A percentile compares a stretch with the other conserved stretches of the same genome.
These are phyloP conservation scores for Phaonia tiefii DNA, from an alignment of 2,888 invertebrate genomes.

Conservation along the genomic window DNA sequence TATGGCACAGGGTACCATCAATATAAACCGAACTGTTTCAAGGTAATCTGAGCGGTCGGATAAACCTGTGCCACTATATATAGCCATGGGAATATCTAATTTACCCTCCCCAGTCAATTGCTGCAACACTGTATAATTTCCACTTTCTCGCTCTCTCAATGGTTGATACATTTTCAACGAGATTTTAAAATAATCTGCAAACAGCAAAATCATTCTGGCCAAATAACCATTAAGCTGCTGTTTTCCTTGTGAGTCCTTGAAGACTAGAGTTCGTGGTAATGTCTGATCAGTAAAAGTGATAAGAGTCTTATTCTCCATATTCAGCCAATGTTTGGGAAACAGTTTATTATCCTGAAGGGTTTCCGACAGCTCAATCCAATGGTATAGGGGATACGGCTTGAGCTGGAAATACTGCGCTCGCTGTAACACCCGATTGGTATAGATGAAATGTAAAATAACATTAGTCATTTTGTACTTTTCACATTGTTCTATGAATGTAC, in stretches of 20 bases:
- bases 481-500: too few relatives aligned
- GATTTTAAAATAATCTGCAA: constrained; percentile 70
- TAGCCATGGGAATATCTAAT: constrained; percentile 53
- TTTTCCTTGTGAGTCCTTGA: constrained; percentile 51
- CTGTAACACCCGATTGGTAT: too few relatives aligned
- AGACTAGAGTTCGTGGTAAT: constrained; percentile 68
- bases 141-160: neutral
- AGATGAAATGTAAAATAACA: constrained; percentile 21
- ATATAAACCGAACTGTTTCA: constrained; percentile 20
- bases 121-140: neutral
- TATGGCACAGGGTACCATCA: constrained; percentile 53
- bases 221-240: constrained; percentile 68
- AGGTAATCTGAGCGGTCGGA: neutral
- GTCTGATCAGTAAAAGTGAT: constrained; percentile 68
- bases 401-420: neutral
- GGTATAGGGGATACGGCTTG: constrained; percentile 40
- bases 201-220: constrained; percentile 65
- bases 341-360: too few relatives aligned
- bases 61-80: neutral
- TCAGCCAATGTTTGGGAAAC: constrained; percentile 5
- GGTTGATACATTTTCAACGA: constrained; percentile 44
- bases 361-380: neutral
- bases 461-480: constrained; percentile 41
- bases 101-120: constrained; percentile 32
- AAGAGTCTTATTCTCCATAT: constrained; percentile 58